Percentiles rank a stretch among this genome's conserved stretches.
These are phyloP conservation scores for Hippopotamyrus pictus DNA, from an alignment of 2,797 vertebrate species.

Conservation along the genomic window DNA sequence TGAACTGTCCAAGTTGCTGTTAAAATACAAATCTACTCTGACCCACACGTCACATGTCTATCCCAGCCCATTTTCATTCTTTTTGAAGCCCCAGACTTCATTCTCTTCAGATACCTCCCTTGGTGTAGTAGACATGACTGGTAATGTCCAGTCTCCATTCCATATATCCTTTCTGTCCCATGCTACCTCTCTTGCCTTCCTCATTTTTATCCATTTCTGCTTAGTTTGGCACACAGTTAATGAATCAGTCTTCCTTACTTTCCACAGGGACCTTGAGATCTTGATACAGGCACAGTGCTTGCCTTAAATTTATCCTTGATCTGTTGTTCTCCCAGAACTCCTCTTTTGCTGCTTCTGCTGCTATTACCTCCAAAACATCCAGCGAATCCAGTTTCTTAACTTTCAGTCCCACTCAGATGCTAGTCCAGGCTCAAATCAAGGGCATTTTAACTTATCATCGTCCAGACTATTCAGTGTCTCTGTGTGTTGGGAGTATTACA, in stretches of 20 bases:
- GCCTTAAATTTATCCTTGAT: constrained; percentile 14
- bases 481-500: not conserved
- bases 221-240: constrained; percentile 1
- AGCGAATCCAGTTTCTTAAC: not conserved
- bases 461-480: not conserved
- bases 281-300: not conserved
- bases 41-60: not conserved
- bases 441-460: not conserved
- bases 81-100: not conserved
- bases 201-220: not conserved
- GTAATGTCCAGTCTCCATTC: not conserved
- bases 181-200: not conserved
- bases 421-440: not conserved
- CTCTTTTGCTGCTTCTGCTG: not conserved
- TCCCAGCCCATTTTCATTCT: not conserved
- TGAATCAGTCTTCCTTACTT: not conserved
- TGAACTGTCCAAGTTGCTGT: not conserved
- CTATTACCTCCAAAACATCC: not conserved
- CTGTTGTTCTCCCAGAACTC: not conserved
- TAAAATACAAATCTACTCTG: not conserved
- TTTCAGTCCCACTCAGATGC: not conserved
- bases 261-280: not conserved
- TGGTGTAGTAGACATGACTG: not conserved
- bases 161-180: not conserved
- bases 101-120: not conserved